A percentile compares a stretch with the other conserved stretches of the same genome.
phyloP scores from a whole-genome alignment of 2,113 vertebrate genomes.

The Noturus placidus region DNA sequence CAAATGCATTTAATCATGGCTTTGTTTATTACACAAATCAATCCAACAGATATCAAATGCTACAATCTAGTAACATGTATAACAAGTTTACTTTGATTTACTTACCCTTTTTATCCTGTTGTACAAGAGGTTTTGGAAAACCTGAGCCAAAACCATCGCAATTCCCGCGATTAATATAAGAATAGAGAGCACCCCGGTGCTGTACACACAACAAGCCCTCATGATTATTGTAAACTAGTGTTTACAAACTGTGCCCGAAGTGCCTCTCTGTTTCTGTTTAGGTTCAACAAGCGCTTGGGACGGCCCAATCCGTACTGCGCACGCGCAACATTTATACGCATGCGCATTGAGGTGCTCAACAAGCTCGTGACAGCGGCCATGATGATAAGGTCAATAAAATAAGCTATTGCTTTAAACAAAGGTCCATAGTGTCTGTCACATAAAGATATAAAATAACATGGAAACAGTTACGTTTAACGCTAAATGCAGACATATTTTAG shows the following conservation, averaged over 20 bases:
- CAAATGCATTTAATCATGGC: not conserved
- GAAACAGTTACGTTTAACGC: not conserved
- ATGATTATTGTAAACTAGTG: not conserved
- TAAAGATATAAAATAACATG: not conserved
- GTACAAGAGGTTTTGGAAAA: conserved; percentile 65
- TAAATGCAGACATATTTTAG: not conserved
- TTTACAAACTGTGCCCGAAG: not conserved
- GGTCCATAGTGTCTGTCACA: not conserved
- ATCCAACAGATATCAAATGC: not conserved
- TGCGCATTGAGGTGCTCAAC: too few relatives aligned
- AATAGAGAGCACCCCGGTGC: conserved; percentile 61
- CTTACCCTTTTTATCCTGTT: conserved; percentile 67
- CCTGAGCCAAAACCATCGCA: conserved; percentile 60
- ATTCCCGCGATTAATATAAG: conserved; percentile 68
- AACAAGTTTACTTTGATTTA: not conserved
- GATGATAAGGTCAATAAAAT: not conserved
- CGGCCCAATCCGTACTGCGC: not conserved
- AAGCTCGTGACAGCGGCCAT: not conserved
- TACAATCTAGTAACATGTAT: not conserved
- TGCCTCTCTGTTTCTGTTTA: not conserved
- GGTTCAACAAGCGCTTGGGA: not conserved
- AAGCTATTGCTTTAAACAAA: not conserved
- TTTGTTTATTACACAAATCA: not conserved
- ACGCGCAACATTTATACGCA: not conserved
- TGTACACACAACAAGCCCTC: conserved; percentile 69